These are phyloP conservation scores for Scylla paramamosain DNA, from an alignment of 1,140 invertebrate genomes.

Conservation along the genomic window DNA sequence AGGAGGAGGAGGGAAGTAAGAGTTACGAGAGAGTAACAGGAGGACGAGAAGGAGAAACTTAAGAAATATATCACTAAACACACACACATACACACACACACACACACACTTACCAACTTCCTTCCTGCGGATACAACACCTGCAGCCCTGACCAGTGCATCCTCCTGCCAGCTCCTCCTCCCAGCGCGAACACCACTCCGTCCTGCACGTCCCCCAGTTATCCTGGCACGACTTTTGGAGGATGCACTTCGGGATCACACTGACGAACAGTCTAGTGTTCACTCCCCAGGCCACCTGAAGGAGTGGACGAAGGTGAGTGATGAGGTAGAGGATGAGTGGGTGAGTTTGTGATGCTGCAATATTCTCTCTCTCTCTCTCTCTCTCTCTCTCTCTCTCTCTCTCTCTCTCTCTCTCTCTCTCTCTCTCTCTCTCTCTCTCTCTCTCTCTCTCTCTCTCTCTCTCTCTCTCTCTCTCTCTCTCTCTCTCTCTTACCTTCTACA, in stretches of 20 bases:
- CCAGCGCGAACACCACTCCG: not conserved
- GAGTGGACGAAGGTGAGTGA: too few species aligned
- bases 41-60: too few species aligned
- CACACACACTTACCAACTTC: not conserved
- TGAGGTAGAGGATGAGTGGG: too few species aligned
- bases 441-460: constrained; percentile 31
- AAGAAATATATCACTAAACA: too few species aligned
- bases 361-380: constrained; percentile 38
- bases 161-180: not conserved
- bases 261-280: not conserved
- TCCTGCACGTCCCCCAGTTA: not conserved
- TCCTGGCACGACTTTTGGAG: not conserved
- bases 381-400: constrained; percentile 23
- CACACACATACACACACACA: too few species aligned
- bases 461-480: constrained; percentile 4
- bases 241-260: too few species aligned
- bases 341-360: too few species aligned
- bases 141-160: not conserved
- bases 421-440: constrained; percentile 49
- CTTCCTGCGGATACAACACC: not conserved
- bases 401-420: constrained; percentile 1
- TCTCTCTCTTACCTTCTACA: not conserved
- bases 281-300: not conserved
- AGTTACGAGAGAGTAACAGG: not conserved
- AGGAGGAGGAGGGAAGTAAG: not conserved